Evolutionary conservation across 2,797 vertebrate species (phyloP).

Genomic region (Zenarchopterus dispar): DNA sequence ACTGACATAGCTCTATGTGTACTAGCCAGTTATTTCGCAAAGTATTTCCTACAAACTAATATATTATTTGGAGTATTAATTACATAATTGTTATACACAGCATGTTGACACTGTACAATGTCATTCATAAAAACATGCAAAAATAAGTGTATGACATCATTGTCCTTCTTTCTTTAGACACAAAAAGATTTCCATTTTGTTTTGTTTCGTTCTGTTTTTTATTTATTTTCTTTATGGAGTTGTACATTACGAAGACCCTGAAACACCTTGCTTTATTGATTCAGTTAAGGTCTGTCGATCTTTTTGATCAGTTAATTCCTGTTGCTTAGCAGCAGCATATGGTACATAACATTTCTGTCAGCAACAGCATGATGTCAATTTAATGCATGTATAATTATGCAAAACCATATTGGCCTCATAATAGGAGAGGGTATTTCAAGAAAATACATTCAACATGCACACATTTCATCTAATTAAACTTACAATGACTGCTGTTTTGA

Average conservation of each 20-base stretch:
- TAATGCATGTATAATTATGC: too few relatives aligned
- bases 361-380: too few relatives aligned
- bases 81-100: not conserved
- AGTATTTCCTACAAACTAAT: too few relatives aligned
- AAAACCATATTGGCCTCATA: too few relatives aligned
- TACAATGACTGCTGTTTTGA: not conserved
- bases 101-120: not conserved
- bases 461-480: not conserved
- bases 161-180: not conserved
- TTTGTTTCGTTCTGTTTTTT: not conserved
- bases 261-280: not conserved
- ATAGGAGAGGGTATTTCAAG: too few relatives aligned
- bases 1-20: not conserved
- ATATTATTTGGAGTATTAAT: not conserved
- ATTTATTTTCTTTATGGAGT: not conserved
- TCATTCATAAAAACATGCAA: not conserved
- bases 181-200: not conserved
- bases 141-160: not conserved
- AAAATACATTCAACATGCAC: too few relatives aligned
- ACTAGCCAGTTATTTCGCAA: too few relatives aligned
- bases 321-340: not conserved
- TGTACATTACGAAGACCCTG: not conserved
- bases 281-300: not conserved
- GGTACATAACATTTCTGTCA: not conserved
- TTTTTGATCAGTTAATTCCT: not conserved